A percentile compares a stretch with the other conserved stretches of the same genome.
Conservation (phyloP, 1,140 invertebrate species). For the Pentalonia nigronervosa region DNA sequence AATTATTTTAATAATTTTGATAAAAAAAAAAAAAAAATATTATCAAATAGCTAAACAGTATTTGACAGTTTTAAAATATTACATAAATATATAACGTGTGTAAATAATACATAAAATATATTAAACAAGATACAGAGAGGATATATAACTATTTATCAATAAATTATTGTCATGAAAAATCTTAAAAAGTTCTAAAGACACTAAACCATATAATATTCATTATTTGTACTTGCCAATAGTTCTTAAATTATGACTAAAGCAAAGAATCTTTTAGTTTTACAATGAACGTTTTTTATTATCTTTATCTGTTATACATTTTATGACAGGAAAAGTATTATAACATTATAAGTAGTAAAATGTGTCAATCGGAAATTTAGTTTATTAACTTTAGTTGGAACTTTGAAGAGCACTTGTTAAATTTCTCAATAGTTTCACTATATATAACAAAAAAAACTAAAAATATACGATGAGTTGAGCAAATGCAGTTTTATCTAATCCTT, state of each 20-base stretch:
- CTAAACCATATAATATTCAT: neutral
- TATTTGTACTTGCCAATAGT: neutral
- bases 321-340: neutral
- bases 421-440: neutral
- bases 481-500: neutral
- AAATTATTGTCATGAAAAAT: too few relatives aligned
- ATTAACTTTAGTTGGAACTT: neutral
- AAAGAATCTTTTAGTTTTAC: neutral
- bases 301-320: neutral
- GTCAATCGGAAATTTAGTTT: neutral
- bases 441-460: neutral
- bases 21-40: too few relatives aligned
- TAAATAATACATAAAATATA: too few relatives aligned
- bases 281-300: neutral
- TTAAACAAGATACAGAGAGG: too few relatives aligned
- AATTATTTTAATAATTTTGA: too few relatives aligned
- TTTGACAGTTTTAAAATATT: too few relatives aligned
- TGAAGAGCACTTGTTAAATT: neutral
- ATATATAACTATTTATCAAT: too few relatives aligned
- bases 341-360: neutral
- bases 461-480: neutral
- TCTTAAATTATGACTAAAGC: neutral
- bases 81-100: too few relatives aligned
- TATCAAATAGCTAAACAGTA: too few relatives aligned
- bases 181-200: neutral